Evolutionary conservation across 92 coral and sea anemone genomes (phyloP), one percentile per base, ranked within the genome.

Genomic region (Metridium senile): DNA sequence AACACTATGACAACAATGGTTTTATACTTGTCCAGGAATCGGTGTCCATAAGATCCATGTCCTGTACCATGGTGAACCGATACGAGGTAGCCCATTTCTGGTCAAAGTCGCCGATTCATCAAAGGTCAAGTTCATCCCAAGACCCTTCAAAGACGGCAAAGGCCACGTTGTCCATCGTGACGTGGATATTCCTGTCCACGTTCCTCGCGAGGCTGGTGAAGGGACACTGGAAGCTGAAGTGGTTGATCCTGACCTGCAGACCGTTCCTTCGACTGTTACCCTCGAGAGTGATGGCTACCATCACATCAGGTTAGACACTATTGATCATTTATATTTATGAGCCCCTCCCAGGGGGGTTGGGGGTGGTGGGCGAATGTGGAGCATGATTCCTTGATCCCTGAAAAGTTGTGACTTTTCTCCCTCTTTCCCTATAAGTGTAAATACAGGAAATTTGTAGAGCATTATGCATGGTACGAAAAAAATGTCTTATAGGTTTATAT

Each of bases 201-300:
- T 95, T 10, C 93, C 97, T n/a, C 76, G 71, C 46, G 91, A 85
- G 22, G 99, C 99, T 58, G 99, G 99, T 28, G 99, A 95, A 70
- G 99, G 99, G 33, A 84, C 82, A 39, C 79, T 95, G 1, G 93
- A 89, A 63, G 97, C 97, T 8, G 69, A 87, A 21, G 87, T 87
- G 58, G 65, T 85, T 62, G 97, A 92, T 20, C 95, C 97, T 63
- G 97, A 90, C 28, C 85, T 89, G 26, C 63, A 75, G 33, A 84
- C 84, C 7, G 87, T 95, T 45, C 91, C 97, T 20, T 77, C 97
- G 33, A 79, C 84, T 19, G 93, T 95, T 56, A 82, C 88, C 27
- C 82, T 88, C 58, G 97, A 93, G 71, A 58, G 73, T 28, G 99
- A 90, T 66, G 90, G 93, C 33, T 84, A 92, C 69, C 81, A 87